Conservation (phyloP, 2,888 invertebrate species). For the Liposcelis brunnea region DNA sequence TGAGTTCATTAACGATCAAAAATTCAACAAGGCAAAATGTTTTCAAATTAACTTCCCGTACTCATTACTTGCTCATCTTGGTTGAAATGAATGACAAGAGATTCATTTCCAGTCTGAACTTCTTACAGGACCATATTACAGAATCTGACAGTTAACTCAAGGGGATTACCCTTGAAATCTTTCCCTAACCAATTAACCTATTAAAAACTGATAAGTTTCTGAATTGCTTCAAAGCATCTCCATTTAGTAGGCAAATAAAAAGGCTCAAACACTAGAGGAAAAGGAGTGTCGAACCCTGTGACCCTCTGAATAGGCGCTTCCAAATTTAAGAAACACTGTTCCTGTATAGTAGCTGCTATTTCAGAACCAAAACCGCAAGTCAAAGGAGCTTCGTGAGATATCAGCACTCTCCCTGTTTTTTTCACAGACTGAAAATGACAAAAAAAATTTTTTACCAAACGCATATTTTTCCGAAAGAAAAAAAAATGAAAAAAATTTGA, state of each 20-base stretch:
- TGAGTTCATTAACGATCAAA: too few relatives aligned
- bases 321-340: conserved; percentile 83
- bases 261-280: conserved; percentile 90
- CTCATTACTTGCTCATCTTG: too few relatives aligned
- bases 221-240: conserved; percentile 71
- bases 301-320: conserved; percentile 85
- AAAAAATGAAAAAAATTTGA: too few relatives aligned
- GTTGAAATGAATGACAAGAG: too few relatives aligned
- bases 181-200: too few relatives aligned
- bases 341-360: conserved; percentile 84
- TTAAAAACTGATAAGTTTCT: conserved; percentile 56
- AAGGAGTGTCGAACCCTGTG: conserved; percentile 93
- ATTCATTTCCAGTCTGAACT: too few relatives aligned
- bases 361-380: conserved; percentile 94
- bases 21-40: too few relatives aligned
- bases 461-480: too few relatives aligned
- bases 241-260: conserved; percentile 92
- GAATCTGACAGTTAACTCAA: too few relatives aligned
- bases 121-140: too few relatives aligned
- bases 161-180: too few relatives aligned
- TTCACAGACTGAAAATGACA: conserved; percentile 62
- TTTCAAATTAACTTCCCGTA: too few relatives aligned
- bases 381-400: conserved; percentile 92
- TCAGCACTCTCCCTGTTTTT: conserved; percentile 81
- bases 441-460: not conserved